phyloP scores from a whole-genome alignment of 2,113 vertebrate genomes.

The Lepus europaeus region DNA sequence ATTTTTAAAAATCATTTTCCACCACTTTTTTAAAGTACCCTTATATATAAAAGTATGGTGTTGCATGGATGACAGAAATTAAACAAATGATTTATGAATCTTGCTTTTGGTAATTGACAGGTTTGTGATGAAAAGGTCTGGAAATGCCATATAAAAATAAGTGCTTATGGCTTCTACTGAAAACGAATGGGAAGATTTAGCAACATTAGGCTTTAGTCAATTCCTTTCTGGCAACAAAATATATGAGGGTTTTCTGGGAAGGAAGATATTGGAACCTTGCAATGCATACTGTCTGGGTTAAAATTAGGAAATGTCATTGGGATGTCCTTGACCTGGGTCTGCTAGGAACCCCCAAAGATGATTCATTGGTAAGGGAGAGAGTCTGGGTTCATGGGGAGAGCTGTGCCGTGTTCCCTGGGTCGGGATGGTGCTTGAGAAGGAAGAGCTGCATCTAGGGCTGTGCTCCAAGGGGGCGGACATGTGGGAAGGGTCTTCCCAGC shows the following conservation, averaged over 20 bases:
- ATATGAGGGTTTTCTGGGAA: neutral
- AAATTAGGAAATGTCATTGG: neutral
- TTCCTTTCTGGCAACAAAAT: conserved; percentile 5
- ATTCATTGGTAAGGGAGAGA: neutral
- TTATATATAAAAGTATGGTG: too few species aligned
- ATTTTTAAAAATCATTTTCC: too few species aligned
- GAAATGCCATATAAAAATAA: conserved; percentile 46
- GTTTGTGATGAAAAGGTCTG: neutral
- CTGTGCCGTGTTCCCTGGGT: neutral
- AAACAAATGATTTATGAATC: conserved; percentile 23
- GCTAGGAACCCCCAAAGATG: neutral
- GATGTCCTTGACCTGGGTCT: neutral
- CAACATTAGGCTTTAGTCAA: neutral
- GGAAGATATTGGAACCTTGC: neutral
- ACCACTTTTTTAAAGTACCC: too few species aligned
- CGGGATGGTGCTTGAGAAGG: neutral
- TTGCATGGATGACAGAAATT: neutral
- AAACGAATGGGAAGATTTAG: neutral
- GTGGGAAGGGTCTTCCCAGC: neutral
- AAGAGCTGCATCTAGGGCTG: neutral
- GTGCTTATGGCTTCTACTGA: neutral
- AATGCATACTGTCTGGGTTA: neutral
- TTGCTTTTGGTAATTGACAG: neutral
- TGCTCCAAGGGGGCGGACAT: neutral
- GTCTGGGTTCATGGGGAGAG: neutral